A percentile compares a stretch with the other conserved stretches of the same genome.
Conservation (phyloP, 2,888 invertebrate species). For the Heliconius hortense region DNA sequence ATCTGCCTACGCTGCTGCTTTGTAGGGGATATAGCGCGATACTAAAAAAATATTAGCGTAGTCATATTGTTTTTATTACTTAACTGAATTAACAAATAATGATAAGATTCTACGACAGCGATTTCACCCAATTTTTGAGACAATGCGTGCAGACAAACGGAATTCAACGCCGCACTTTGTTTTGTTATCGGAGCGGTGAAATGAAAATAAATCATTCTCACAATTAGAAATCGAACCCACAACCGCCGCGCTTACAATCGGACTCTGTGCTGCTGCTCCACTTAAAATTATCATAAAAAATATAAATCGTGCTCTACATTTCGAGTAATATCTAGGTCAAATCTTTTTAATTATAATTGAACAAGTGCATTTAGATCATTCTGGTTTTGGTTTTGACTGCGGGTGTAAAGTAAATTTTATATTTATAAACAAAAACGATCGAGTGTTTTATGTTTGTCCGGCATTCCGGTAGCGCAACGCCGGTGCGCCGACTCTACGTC, state of each 20-base stretch:
- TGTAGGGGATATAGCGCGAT: too few species aligned
- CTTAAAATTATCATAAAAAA: background rate
- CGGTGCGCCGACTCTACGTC: constrained; percentile 44
- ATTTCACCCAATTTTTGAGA: too few species aligned
- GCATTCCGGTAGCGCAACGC: constrained; percentile 39
- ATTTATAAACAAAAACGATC: constrained; percentile 41
- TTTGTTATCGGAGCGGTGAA: too few species aligned
- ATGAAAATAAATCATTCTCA: background rate
- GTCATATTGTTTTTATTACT: background rate
- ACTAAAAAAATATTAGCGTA: background rate
- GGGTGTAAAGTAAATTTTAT: constrained; percentile 28
- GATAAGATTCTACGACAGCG: background rate
- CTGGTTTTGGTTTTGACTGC: constrained; percentile 1
- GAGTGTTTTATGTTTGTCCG: constrained; percentile 35
- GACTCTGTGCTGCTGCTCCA: background rate
- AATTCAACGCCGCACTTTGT: too few species aligned
- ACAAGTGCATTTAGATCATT: background rate
- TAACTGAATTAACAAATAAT: background rate
- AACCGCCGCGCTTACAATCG: background rate
- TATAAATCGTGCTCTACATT: constrained; percentile 1
- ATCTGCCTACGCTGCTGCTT: too few species aligned
- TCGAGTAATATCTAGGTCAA: constrained; percentile 5
- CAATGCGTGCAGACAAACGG: too few species aligned
- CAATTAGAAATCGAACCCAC: background rate
- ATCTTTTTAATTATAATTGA: constrained; percentile 2